phyloP scores from a whole-genome alignment of 2,113 vertebrate genomes.

The Corythoichthys haematopterus region DNA sequence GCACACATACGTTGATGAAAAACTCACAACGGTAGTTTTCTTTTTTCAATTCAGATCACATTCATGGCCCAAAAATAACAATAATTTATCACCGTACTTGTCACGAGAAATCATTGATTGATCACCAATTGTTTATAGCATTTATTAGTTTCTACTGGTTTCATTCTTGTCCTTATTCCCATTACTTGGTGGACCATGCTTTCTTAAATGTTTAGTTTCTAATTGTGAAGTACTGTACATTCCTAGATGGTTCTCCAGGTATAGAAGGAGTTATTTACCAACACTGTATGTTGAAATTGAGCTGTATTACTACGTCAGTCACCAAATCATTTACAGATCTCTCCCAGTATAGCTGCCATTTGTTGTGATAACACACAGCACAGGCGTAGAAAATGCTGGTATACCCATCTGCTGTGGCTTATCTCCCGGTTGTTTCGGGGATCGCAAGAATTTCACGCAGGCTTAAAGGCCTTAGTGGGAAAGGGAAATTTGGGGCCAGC shows the following conservation, averaged over 20 bases:
- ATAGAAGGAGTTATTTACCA: slow-evolving; percentile 49
- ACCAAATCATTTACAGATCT: slow-evolving; percentile 35
- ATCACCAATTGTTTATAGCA: slow-evolving; percentile 47
- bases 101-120: slow-evolving; percentile 26
- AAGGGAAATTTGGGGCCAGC: slow-evolving; percentile 26
- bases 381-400: slow-evolving; percentile 25
- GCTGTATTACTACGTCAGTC: slow-evolving; percentile 53
- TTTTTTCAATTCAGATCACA: slow-evolving; percentile 29
- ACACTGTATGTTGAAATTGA: slow-evolving; percentile 42
- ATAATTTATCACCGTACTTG: slow-evolving; percentile 18
- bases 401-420: slow-evolving; percentile 22
- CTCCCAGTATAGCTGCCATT: slow-evolving; percentile 9
- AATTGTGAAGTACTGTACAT: slow-evolving; percentile 58
- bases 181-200: slow-evolving; percentile 57
- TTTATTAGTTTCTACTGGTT: slow-evolving; percentile 53
- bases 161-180: slow-evolving; percentile 54
- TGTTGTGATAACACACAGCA: slow-evolving; percentile 13
- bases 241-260: slow-evolving; percentile 49
- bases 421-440: slow-evolving; percentile 17
- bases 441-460: slow-evolving; percentile 12
- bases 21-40: slow-evolving; percentile 28
- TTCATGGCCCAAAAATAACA: slow-evolving; percentile 27
- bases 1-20: slow-evolving; percentile 26
- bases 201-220: slow-evolving; percentile 54
- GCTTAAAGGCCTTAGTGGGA: slow-evolving; percentile 5